These are phyloP conservation scores for Onychostoma macrolepis DNA, from an alignment of 2,113 vertebrate genomes.

Conservation along the genomic window DNA sequence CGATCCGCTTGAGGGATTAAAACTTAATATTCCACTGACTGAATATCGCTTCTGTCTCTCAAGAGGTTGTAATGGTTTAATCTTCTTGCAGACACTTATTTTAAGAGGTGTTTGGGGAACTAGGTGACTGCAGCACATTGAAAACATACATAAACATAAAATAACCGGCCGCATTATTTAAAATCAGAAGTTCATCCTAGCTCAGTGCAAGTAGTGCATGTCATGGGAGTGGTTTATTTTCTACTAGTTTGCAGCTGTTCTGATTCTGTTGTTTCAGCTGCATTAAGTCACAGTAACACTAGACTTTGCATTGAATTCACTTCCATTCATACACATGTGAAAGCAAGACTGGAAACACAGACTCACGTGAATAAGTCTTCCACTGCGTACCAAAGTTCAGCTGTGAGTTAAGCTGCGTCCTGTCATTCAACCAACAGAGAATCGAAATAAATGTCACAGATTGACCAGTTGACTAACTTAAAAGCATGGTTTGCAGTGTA, in stretches of 20 bases:
- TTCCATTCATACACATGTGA: neutral
- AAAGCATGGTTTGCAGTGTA: neutral
- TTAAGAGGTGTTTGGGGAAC: conserved; percentile 14
- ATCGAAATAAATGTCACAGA: neutral
- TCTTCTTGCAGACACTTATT: neutral
- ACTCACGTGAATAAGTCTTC: neutral
- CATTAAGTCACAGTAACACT: neutral
- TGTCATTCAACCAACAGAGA: neutral
- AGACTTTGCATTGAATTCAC: neutral
- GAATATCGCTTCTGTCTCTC: neutral
- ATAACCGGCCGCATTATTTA: neutral
- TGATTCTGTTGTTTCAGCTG: neutral
- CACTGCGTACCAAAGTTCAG: neutral
- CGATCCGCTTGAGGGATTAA: neutral
- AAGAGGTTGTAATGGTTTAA: neutral
- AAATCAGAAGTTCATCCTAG: neutral
- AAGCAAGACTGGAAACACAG: neutral
- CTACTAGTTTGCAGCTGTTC: neutral
- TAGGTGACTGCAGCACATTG: neutral
- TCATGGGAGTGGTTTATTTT: neutral
- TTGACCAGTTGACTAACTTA: neutral
- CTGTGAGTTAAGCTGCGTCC: neutral
- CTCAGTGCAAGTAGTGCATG: neutral
- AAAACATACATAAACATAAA: neutral
- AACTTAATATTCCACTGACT: neutral